These are phyloP conservation scores for Nymphicus hollandicus DNA, from an alignment of 2,113 vertebrate species.

Conservation along the genomic window DNA sequence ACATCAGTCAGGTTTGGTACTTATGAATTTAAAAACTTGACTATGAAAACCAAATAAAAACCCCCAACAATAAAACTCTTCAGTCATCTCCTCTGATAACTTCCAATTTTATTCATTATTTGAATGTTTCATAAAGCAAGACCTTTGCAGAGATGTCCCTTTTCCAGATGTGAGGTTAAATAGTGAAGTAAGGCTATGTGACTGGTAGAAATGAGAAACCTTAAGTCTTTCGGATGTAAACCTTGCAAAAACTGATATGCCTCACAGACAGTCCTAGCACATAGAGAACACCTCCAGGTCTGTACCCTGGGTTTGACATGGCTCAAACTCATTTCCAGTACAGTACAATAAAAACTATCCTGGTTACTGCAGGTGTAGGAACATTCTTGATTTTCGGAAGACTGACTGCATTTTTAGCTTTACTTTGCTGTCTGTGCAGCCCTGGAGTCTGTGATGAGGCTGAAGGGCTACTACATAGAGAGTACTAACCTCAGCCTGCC, in stretches of 20 bases:
- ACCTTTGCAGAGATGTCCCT: neutral
- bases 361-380: neutral
- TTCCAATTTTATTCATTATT: neutral
- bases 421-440: neutral
- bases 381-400: neutral
- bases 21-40: neutral
- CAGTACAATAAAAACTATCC: neutral
- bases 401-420: neutral
- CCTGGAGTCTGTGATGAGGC: neutral
- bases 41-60: neutral
- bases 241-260: neutral
- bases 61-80: rapidly evolving
- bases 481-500: neutral
- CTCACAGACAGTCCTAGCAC: neutral
- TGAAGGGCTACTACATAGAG: neutral
- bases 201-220: neutral
- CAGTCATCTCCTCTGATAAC: neutral
- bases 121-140: neutral
- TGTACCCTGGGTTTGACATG: neutral
- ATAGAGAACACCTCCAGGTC: neutral
- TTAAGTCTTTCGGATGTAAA: neutral
- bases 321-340: neutral
- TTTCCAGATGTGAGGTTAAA: neutral
- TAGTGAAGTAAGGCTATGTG: neutral
- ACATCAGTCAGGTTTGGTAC: neutral